These are phyloP conservation scores for Bufotes viridis DNA, from an alignment of 2,797 vertebrate genomes.

Conservation along the genomic window DNA sequence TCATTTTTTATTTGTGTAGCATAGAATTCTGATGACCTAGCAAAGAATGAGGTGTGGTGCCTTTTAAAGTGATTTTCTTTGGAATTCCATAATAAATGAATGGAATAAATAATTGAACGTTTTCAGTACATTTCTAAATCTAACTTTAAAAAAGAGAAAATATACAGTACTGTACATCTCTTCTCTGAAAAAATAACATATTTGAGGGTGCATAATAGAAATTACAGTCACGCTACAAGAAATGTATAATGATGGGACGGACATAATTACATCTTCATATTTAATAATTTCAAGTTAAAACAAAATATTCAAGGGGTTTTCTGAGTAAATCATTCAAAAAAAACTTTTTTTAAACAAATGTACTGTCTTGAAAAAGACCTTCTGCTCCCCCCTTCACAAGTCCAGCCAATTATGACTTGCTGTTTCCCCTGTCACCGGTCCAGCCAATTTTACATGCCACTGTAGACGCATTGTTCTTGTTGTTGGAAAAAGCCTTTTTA, in stretches of 20 bases:
- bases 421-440: too few species aligned
- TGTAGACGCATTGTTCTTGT: too few species aligned
- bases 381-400: too few species aligned
- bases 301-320: background rate
- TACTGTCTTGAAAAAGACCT: too few species aligned
- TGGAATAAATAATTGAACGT: constrained; percentile 48
- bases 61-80: constrained; percentile 35
- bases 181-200: constrained; percentile 4
- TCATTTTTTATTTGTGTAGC: constrained; percentile 56
- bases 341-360: too few species aligned
- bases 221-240: background rate
- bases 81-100: constrained; percentile 40
- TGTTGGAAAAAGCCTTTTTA: too few species aligned
- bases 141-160: constrained; percentile 4
- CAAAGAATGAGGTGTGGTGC: constrained; percentile 59
- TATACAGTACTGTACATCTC: constrained; percentile 15
- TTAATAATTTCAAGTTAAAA: background rate
- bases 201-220: background rate
- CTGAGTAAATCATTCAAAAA: too few species aligned
- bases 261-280: background rate
- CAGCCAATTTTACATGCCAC: too few species aligned
- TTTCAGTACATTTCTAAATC: constrained; percentile 39
- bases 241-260: background rate
- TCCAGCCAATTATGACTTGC: too few species aligned
- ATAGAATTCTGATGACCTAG: constrained; percentile 56